Percentiles rank a stretch among this genome's conserved stretches.
phyloP scores from a whole-genome alignment of 2,888 invertebrate species.

The Corbicula japonica region DNA sequence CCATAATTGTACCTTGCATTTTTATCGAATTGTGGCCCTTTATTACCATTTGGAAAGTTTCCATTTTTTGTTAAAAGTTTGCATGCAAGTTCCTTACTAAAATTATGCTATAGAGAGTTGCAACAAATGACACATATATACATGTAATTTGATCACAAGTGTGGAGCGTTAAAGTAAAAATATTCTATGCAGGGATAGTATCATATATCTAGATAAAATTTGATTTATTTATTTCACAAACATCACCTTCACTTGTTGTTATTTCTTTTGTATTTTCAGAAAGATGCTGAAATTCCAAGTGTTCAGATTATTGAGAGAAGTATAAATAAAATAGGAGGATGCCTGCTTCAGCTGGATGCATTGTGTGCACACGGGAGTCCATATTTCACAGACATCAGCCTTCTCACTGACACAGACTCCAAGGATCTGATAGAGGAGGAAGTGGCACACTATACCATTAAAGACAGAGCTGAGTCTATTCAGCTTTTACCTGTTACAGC shows the following conservation, averaged over 20 bases:
- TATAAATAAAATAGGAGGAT: conserved; percentile 65
- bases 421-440: neutral
- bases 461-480: neutral
- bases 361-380: conserved; percentile 58
- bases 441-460: neutral
- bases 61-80: too few species aligned
- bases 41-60: too few species aligned
- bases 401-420: neutral
- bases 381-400: conserved; percentile 31
- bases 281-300: conserved; percentile 44
- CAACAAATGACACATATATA: too few species aligned
- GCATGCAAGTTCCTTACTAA: too few species aligned
- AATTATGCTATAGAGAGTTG: too few species aligned
- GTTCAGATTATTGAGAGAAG: conserved; percentile 66
- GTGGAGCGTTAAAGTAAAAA: too few species aligned
- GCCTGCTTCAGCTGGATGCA: conserved; percentile 63
- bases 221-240: neutral
- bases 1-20: too few species aligned
- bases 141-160: too few species aligned
- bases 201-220: neutral
- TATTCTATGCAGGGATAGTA: too few species aligned
- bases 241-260: neutral
- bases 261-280: conserved; percentile 33
- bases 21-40: too few species aligned
- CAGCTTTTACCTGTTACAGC: conserved; percentile 42